A percentile compares a stretch with the other conserved stretches of the same genome.
phyloP scores from a whole-genome alignment of 2,888 invertebrate species.

The Pyrrhosoma nymphula region DNA sequence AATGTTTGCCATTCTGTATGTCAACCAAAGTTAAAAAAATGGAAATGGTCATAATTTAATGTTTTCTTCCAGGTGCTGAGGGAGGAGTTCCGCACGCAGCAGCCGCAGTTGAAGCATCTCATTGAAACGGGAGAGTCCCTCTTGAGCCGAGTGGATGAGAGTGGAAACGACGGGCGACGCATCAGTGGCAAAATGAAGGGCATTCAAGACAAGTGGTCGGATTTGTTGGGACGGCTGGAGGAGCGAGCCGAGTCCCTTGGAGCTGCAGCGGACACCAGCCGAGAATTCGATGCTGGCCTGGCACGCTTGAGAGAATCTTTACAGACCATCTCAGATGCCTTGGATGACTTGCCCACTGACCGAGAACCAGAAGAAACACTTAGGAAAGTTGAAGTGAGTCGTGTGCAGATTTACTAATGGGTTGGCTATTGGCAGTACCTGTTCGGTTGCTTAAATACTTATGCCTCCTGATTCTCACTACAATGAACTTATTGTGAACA shows the following conservation, averaged over 20 bases:
- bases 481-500: no score
- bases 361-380: conserved; percentile 93
- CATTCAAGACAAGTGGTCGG: conserved; percentile 89
- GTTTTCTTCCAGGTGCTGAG: conserved; percentile 92
- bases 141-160: conserved; percentile 81
- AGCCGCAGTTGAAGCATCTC: conserved; percentile 92
- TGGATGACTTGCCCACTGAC: conserved; percentile 90
- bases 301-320: conserved; percentile 91
- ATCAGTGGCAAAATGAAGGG: conserved; percentile 86
- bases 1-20: no score
- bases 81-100: conserved; percentile 96
- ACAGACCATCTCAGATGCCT: conserved; percentile 90
- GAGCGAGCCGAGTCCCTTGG: conserved; percentile 93
- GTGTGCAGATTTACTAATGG: no score
- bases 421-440: no score
- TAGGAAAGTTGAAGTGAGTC: conserved; percentile 86
- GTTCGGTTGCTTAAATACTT: no score
- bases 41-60: not conserved
- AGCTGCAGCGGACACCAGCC: conserved; percentile 94
- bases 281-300: conserved; percentile 94
- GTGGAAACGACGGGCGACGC: conserved; percentile 83
- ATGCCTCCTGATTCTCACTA: no score
- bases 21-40: no score
- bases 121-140: conserved; percentile 90
- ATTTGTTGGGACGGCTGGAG: conserved; percentile 88